Base-by-base conservation (phyloP, 2,888 invertebrate species). In the Cantharis rustica region DNA sequence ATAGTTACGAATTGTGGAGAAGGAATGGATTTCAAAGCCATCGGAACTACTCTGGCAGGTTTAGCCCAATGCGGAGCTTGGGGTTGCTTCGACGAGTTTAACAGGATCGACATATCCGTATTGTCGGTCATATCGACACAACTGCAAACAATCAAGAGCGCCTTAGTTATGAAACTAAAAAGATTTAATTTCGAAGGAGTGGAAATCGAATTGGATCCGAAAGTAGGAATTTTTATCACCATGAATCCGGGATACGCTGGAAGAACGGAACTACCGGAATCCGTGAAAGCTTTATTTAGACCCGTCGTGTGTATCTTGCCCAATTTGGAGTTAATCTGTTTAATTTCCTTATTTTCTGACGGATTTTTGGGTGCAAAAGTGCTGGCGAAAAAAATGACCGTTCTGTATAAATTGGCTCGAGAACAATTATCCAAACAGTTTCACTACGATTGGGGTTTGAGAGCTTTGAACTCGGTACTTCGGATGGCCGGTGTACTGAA, bases 1-100 rank as follows among this genome's bases (percentile, higher is more conserved):
- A 90, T 96, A 47, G 95, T 96, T 2, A 97, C 97, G 0, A 96
- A 98, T 88, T 98, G 98, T 85, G 97, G 97, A 0, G 97, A 97
- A 88, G 96, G 96, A 16, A 96, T 97, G 96, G 96, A 97, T 89
- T 95, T 93, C 86, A 92, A 94, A 81, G 95, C 97, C 2, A 93
- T 96, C 69, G 93, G 93, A 7, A 93, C 92, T 61, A 95, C 94
- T 80, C 88, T 96, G 5, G 93, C 94, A 0, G 93, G 96, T 1
- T 89, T 96, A 71, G 94, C 94, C 73, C 95, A 96, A 86, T 95
- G 95, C 86, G 98, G 98, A 0, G 96, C 97, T 2, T 98, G 98
- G 98, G 98, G 97, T 1, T 98, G 97, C 86, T 98, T 98, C 85
- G 97, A 98, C 82, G 97, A 97, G 88, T 98, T 98, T 89, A 97